phyloP scores from a whole-genome alignment of 2,797 vertebrate species.

The Syndactyla subalaris region DNA sequence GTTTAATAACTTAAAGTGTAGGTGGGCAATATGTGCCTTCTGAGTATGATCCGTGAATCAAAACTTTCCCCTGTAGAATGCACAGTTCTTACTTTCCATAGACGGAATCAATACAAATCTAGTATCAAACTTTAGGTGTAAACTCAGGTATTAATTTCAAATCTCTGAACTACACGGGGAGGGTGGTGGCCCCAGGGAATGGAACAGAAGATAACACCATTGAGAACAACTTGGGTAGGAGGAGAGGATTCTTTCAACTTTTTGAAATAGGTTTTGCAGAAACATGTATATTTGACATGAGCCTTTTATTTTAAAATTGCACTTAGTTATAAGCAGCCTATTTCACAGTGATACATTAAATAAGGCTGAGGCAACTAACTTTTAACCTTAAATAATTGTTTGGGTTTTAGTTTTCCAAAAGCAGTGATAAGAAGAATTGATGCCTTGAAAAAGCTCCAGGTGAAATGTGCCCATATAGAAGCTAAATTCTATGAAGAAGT shows the following conservation, averaged over 20 bases:
- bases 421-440: conserved; percentile 93
- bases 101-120: neutral
- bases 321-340: neutral
- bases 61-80: neutral
- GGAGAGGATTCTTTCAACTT: neutral
- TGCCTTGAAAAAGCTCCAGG: conserved; percentile 94
- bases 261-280: neutral
- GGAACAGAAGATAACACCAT: neutral
- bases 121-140: neutral
- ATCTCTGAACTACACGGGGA: neutral
- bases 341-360: neutral
- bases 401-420: conserved; percentile 85
- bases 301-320: neutral
- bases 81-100: neutral
- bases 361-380: neutral
- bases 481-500: conserved; percentile 98
- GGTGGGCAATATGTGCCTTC: neutral
- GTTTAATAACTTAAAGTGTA: neutral
- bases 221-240: neutral
- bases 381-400: neutral
- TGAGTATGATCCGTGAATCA: accelerated
- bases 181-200: neutral
- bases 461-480: conserved; percentile 93
- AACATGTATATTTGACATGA: neutral
- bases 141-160: conserved; percentile 6